Percentiles rank a stretch among this genome's conserved stretches.
Evolutionary conservation across 2,888 invertebrate species (phyloP).

Genomic region (Ceratothoa steindachneri): DNA sequence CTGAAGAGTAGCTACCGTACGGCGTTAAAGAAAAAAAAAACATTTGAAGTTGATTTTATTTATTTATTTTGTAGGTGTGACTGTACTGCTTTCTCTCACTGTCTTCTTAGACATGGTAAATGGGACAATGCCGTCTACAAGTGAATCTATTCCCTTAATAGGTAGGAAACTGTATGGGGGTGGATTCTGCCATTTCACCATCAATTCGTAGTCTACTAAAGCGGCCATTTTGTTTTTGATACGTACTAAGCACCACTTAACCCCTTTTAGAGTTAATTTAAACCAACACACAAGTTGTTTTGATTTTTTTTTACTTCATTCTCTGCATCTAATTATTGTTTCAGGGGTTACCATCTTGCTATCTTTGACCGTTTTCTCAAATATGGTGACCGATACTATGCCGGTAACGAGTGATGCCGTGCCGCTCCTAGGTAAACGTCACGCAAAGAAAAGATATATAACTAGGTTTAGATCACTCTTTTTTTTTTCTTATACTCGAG

Average conservation of each 20-base stretch:
- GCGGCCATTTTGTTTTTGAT: constrained; percentile 11
- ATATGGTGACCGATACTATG: constrained; percentile 95
- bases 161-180: constrained; percentile 52
- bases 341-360: constrained; percentile 93
- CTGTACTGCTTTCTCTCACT: constrained; percentile 60
- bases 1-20: constrained; percentile 1
- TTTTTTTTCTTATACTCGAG: not conserved
- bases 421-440: constrained; percentile 83
- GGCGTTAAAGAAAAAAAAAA: not conserved
- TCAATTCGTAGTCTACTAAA: constrained; percentile 41
- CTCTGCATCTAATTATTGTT: constrained; percentile 53
- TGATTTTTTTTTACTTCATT: constrained; percentile 32
- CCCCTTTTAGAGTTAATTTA: constrained; percentile 20
- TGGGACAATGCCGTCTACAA: constrained; percentile 59
- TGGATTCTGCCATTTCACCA: constrained; percentile 47
- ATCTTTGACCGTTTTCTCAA: constrained; percentile 95
- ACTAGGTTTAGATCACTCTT: not conserved
- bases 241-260: constrained; percentile 17
- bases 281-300: constrained; percentile 45
- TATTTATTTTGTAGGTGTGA: constrained; percentile 56
- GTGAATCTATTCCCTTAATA: constrained; percentile 57
- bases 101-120: constrained; percentile 60
- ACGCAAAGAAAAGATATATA: constrained; percentile 14
- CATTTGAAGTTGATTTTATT: not conserved
- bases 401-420: constrained; percentile 99